Percentiles rank a stretch among this genome's conserved stretches.
Evolutionary conservation across 2,888 invertebrate genomes (phyloP).

Genomic region (Octodonta nipae): DNA sequence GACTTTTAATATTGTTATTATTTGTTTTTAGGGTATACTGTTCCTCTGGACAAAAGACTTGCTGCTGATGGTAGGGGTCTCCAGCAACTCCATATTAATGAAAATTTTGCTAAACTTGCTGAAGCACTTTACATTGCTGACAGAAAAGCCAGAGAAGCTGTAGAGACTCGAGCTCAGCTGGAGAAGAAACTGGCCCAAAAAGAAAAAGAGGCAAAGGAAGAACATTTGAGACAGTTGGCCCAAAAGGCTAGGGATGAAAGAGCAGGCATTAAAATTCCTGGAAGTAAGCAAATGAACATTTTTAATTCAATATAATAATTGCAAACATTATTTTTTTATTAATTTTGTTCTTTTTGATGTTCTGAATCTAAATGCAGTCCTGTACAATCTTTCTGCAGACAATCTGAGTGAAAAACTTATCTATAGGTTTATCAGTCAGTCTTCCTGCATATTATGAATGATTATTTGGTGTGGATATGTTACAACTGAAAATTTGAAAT

Average conservation of each 20-base stretch:
- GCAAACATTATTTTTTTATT: no score
- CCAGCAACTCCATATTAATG: slow-evolving; percentile 95
- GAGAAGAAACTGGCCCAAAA: slow-evolving; percentile 94
- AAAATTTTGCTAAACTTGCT: slow-evolving; percentile 96
- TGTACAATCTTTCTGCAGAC: no score
- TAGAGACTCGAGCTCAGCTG: slow-evolving; percentile 88
- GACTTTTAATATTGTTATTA: no score
- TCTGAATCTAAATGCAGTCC: no score
- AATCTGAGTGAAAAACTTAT: no score
- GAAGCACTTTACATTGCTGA: slow-evolving; percentile 97
- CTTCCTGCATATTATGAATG: no score
- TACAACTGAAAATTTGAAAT: no score
- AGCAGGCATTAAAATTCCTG: slow-evolving; percentile 56
- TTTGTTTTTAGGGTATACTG: slow-evolving; percentile 68
- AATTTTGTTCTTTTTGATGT: no score
- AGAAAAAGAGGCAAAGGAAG: slow-evolving; percentile 96
- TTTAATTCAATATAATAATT: no score
- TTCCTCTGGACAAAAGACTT: slow-evolving; percentile 91
- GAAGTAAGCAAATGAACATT: no score
- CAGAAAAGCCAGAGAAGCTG: slow-evolving; percentile 87
- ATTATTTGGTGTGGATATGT: no score
- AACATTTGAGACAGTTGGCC: slow-evolving; percentile 81
- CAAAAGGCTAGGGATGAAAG: slow-evolving; percentile 91
- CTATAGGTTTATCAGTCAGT: no score
- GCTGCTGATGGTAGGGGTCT: slow-evolving; percentile 96